Evolutionary conservation across 2,797 vertebrate genomes (phyloP), one percentile per base, ranked within the genome.

Genomic region (Parauchenoglanis punctatus): DNA sequence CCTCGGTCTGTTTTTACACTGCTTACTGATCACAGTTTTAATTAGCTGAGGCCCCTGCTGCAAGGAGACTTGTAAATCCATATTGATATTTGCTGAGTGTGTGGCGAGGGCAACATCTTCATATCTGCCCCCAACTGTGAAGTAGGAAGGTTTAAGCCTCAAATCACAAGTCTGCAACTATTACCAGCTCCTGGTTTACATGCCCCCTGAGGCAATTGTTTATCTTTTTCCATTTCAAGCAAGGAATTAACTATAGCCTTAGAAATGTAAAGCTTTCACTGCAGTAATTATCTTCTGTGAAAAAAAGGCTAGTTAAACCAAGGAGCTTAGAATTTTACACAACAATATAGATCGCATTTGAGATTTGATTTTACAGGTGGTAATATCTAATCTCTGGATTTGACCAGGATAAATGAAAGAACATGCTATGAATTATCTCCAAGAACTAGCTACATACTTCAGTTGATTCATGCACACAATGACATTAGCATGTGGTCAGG

Each of bases 11-110:
- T 94, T 94, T 94, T 95, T 92, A 94, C 92, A 93, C 91, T 90
- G 92, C 92, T 93, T 92, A 93, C 93, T 95, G 94, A 95, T 95
- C 93, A 94, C 91, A 93, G 90, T 92, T 94, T 93, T 94, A 96
- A 96, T 96, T 95, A 95, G 93, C 93, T 88, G 89, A 93, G 89
- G 94, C 93, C 93, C 91, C 92, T 90, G 93, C 95, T 94, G 94
- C 89, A 91, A 93, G 31, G 91, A 94, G 88, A 88, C 91, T 94
- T 91, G 91, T 93, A 92, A 94, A 95, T 94, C 92, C 93, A 94
- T 94, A 94, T 93, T 94, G 93, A 95, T 94, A 93, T 95, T 80
- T 92, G 86, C 88, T 87, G 87, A 91, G 90, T 91, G 92, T 84
- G 81, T 91, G 89, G 89, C 88, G 78, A 86, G 89, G 87, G 87